Conservation (phyloP, 1,140 invertebrate species). For the Trichonephila inaurata region DNA sequence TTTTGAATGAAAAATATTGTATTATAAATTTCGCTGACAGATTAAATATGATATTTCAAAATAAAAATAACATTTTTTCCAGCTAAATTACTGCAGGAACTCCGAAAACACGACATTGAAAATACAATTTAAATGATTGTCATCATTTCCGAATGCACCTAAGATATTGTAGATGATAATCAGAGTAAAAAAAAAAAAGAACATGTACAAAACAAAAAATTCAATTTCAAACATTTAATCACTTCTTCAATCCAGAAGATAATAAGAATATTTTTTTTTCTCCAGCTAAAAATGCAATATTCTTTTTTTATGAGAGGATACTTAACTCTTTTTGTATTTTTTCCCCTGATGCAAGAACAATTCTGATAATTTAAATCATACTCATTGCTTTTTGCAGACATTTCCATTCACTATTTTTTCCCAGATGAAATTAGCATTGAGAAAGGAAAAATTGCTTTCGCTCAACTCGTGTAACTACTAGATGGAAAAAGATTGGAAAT, state of each 20-base stretch:
- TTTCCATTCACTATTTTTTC: neutral
- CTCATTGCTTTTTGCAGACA: neutral
- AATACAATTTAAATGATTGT: neutral
- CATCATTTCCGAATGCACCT: no score
- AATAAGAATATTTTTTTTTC: neutral
- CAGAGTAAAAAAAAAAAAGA: neutral
- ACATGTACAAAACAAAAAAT: neutral
- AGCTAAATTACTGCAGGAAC: no score
- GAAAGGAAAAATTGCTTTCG: neutral
- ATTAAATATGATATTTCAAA: no score
- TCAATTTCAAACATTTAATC: neutral
- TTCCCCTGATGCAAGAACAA: neutral
- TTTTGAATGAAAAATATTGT: no score
- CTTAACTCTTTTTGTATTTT: neutral
- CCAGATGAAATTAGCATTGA: neutral
- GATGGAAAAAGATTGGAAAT: no score
- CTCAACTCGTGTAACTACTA: no score
- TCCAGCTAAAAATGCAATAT: neutral
- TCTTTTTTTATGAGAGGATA: neutral
- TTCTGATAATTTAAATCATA: neutral
- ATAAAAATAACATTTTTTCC: no score
- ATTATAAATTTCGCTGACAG: no score
- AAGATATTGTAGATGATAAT: neutral
- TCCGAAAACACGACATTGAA: neutral
- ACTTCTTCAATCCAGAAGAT: neutral